phyloP scores from a whole-genome alignment of 2,888 invertebrate genomes.

The Tiliacea aurago region DNA sequence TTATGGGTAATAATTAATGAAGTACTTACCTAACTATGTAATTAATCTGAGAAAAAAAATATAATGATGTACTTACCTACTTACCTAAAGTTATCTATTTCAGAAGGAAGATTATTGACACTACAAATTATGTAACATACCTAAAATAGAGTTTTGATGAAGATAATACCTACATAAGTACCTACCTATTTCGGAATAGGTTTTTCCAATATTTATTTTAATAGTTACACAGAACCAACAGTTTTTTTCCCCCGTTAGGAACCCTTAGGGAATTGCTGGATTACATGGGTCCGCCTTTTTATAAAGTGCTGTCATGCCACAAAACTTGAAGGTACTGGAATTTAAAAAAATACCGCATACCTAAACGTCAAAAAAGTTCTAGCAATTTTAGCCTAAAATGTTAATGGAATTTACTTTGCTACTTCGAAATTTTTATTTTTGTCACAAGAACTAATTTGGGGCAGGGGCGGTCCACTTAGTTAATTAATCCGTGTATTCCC shows the following conservation, averaged over 20 bases:
- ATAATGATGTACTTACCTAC: not conserved
- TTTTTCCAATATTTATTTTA: not conserved
- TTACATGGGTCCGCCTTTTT: not conserved
- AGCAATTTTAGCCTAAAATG: slow-evolving; percentile 6
- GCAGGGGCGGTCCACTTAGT: slow-evolving; percentile 14
- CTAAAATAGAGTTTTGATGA: not conserved
- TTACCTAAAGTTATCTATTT: too few relatives aligned
- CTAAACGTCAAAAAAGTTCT: slow-evolving; percentile 14
- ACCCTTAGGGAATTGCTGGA: not conserved
- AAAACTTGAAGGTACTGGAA: not conserved
- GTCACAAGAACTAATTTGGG: slow-evolving; percentile 9
- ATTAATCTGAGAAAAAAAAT: not conserved
- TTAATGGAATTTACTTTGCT: slow-evolving; percentile 32
- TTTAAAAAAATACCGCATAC: not conserved
- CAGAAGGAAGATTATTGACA: not conserved
- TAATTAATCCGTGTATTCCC: too few relatives aligned
- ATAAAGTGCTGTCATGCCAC: not conserved
- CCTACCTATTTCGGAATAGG: not conserved
- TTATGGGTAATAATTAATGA: not conserved
- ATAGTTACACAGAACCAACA: not conserved
- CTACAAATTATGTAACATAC: not conserved
- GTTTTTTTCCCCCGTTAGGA: not conserved
- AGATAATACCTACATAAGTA: not conserved
- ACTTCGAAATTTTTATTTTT: slow-evolving; percentile 12
- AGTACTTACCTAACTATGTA: not conserved